Evolutionary conservation across 2,888 invertebrate genomes (phyloP).

Genomic region (Drosophila monieri): DNA sequence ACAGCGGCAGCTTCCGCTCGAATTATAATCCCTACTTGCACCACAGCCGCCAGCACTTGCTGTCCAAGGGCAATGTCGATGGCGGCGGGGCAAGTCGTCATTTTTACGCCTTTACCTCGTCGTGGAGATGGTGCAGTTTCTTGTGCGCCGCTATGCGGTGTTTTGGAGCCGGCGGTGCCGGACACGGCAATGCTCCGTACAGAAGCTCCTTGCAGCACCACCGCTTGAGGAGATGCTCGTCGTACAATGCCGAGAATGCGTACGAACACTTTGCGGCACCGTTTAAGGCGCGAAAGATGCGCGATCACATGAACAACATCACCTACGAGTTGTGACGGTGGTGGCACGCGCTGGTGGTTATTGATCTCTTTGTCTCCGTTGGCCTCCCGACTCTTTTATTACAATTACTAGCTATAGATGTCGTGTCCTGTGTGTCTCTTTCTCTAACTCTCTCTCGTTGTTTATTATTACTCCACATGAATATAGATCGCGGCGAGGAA

Average conservation of each 20-base stretch:
- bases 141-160: slow-evolving; percentile 84
- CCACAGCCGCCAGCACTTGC: slow-evolving; percentile 81
- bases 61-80: slow-evolving; percentile 69
- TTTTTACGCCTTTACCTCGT: slow-evolving; percentile 79
- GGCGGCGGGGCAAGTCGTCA: slow-evolving; percentile 60
- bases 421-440: slow-evolving; percentile 56
- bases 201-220: slow-evolving; percentile 80
- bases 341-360: slow-evolving; percentile 53
- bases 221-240: slow-evolving; percentile 77
- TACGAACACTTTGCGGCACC: slow-evolving; percentile 82
- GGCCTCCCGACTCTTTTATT: slow-evolving; percentile 71
- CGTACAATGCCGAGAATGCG: slow-evolving; percentile 78
- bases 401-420: slow-evolving; percentile 65
- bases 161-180: slow-evolving; percentile 79
- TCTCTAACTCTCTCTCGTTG: slow-evolving; percentile 45
- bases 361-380: slow-evolving; percentile 74
- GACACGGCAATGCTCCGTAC: slow-evolving; percentile 74
- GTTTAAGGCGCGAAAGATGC: slow-evolving; percentile 81
- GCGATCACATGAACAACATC: slow-evolving; percentile 83
- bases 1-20: slow-evolving; percentile 81
- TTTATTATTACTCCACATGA: slow-evolving; percentile 45
- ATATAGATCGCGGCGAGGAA: slow-evolving; percentile 27
- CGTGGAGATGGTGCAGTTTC: slow-evolving; percentile 83
- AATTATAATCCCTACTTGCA: slow-evolving; percentile 82
- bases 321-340: slow-evolving; percentile 84